Conservation (phyloP, 1,140 invertebrate species). For the Dufourea novaeangliae region DNA sequence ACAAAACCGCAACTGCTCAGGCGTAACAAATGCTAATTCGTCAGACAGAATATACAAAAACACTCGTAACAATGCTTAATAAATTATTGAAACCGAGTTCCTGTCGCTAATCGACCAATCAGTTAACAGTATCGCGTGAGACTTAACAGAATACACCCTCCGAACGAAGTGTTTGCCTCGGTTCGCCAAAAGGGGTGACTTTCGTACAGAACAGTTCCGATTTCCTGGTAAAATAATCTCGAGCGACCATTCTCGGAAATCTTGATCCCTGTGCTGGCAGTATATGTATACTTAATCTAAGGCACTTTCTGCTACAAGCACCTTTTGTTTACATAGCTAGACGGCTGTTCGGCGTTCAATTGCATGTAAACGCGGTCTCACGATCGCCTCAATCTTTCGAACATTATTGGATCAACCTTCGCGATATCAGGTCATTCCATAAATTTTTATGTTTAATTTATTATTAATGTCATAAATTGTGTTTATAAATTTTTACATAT, state of each 20-base stretch:
- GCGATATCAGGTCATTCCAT: neutral
- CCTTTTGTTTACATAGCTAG: conserved; percentile 27
- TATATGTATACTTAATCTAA: conserved; percentile 39
- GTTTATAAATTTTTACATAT: too few species aligned
- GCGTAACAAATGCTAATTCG: conserved; percentile 9
- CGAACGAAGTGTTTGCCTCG: neutral
- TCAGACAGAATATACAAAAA: conserved; percentile 10
- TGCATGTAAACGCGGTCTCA: neutral
- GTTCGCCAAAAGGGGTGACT: too few species aligned
- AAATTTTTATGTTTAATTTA: too few species aligned
- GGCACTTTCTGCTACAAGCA: conserved; percentile 26
- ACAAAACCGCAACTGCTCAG: conserved; percentile 11
- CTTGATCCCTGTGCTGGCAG: neutral
- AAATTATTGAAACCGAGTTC: neutral
- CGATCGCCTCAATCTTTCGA: neutral
- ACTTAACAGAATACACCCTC: neutral
- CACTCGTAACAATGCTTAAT: neutral
- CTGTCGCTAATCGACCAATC: neutral
- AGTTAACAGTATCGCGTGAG: neutral
- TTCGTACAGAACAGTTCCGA: neutral
- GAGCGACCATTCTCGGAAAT: neutral
- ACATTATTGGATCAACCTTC: neutral
- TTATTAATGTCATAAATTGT: too few species aligned
- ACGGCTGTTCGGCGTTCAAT: neutral
- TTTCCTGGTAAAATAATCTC: neutral